Percentiles rank a stretch among this genome's conserved stretches.
Evolutionary conservation across 2,113 vertebrate species (phyloP).

Genomic region (Epinephelus fuscoguttatus): DNA sequence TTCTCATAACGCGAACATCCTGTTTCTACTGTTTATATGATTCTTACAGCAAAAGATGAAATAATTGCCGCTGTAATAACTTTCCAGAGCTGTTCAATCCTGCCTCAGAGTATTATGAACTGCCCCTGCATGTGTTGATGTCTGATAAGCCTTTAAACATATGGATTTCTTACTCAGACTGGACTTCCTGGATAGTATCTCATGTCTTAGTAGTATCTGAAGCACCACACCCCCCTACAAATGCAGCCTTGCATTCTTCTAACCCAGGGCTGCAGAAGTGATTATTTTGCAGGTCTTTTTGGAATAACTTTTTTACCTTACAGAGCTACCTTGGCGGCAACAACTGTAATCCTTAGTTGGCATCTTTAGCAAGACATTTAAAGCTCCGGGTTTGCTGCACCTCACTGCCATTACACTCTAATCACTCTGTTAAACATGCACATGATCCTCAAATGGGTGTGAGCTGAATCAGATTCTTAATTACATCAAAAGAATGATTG

Average conservation of each 20-base stretch:
- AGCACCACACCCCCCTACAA: not conserved
- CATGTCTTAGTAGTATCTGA: not conserved
- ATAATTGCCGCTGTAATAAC: not conserved
- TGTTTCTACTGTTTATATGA: not conserved
- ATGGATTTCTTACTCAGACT: not conserved
- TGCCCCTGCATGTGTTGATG: rapidly evolving
- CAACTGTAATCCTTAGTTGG: not conserved
- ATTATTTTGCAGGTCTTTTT: not conserved
- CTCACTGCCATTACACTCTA: not conserved
- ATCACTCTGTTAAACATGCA: not conserved
- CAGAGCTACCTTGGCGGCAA: not conserved
- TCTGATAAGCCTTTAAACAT: not conserved
- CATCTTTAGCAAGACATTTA: not conserved
- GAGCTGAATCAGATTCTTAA: not conserved
- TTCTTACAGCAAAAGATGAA: not conserved
- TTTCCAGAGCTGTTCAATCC: not conserved
- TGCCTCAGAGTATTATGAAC: not conserved
- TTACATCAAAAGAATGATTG: not conserved
- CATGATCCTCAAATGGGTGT: not conserved
- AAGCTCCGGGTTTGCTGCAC: no score
- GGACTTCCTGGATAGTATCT: not conserved
- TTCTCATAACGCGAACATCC: not conserved
- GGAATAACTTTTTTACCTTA: not conserved
- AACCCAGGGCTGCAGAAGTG: not conserved
- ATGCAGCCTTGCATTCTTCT: no score